Evolutionary conservation across 2,888 invertebrate species (phyloP).

Genomic region (Acronicta psi): DNA sequence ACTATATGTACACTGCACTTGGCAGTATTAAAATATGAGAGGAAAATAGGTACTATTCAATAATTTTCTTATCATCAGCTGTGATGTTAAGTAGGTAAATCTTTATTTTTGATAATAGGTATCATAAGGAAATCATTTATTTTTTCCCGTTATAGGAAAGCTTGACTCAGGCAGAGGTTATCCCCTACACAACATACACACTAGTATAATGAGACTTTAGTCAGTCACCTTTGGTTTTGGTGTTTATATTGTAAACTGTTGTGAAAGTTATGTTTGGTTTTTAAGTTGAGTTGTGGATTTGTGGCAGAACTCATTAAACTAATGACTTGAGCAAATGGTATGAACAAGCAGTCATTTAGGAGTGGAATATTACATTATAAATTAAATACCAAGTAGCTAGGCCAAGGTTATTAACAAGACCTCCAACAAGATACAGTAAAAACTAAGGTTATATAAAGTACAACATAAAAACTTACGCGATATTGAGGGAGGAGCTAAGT

Average conservation of each 20-base stretch:
- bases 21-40: too few species aligned
- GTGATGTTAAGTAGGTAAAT: not conserved
- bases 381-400: conserved; percentile 35
- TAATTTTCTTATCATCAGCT: not conserved
- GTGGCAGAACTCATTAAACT: conserved; percentile 12
- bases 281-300: too few species aligned
- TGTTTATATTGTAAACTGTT: too few species aligned
- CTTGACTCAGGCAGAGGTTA: not conserved
- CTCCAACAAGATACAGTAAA: conserved; percentile 40
- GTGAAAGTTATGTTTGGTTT: too few species aligned
- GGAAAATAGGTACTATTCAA: not conserved
- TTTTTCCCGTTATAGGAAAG: too few species aligned
- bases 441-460: conserved; percentile 53
- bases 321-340: conserved; percentile 22
- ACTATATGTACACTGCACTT: too few species aligned
- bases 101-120: too few species aligned
- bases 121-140: not conserved
- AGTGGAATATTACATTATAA: conserved; percentile 20
- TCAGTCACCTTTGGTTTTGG: too few species aligned
- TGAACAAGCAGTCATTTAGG: conserved; percentile 12
- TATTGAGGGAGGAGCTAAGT: conserved; percentile 38
- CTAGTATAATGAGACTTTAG: too few species aligned
- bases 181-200: not conserved
- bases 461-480: conserved; percentile 56
- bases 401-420: conserved; percentile 51